Percentiles rank a stretch among this genome's conserved stretches.
Evolutionary conservation across 2,113 vertebrate genomes (phyloP).

Genomic region (Bubo bubo): DNA sequence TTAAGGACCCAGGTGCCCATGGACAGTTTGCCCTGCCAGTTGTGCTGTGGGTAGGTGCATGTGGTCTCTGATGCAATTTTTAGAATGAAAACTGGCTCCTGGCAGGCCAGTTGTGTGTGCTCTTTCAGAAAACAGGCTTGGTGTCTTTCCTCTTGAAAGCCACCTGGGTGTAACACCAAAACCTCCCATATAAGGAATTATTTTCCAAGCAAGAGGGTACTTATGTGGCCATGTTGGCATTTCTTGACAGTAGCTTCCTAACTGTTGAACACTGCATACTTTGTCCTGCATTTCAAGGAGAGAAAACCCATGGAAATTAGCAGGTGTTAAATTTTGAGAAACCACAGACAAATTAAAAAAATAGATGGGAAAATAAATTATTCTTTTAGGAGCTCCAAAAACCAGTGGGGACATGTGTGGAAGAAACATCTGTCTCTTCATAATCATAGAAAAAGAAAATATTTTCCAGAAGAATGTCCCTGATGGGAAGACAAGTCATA

Average conservation of each 20-base stretch:
- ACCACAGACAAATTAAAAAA: not conserved
- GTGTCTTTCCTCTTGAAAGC: not conserved
- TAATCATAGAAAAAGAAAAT: not conserved
- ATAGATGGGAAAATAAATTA: not conserved
- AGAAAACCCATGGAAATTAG: not conserved
- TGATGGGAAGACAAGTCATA: not conserved
- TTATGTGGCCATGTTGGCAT: fast-evolving
- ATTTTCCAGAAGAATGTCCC: not conserved
- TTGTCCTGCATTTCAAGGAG: not conserved
- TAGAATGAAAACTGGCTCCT: not conserved
- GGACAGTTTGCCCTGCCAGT: fast-evolving
- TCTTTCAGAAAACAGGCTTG: not conserved
- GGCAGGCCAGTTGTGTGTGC: not conserved
- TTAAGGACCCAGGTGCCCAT: too few species aligned
- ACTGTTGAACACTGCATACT: fast-evolving
- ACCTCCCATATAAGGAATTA: not conserved
- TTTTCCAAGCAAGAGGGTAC: not conserved
- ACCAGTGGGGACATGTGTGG: not conserved
- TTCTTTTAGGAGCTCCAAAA: not conserved
- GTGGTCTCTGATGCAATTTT: not conserved
- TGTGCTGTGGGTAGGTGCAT: fast-evolving
- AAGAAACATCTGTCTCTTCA: not conserved
- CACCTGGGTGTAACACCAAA: not conserved
- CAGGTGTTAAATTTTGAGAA: not conserved
- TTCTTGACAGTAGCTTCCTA: not conserved